Evolutionary conservation across 2,113 vertebrate species (phyloP).

Genomic region (Pogona vitticeps): DNA sequence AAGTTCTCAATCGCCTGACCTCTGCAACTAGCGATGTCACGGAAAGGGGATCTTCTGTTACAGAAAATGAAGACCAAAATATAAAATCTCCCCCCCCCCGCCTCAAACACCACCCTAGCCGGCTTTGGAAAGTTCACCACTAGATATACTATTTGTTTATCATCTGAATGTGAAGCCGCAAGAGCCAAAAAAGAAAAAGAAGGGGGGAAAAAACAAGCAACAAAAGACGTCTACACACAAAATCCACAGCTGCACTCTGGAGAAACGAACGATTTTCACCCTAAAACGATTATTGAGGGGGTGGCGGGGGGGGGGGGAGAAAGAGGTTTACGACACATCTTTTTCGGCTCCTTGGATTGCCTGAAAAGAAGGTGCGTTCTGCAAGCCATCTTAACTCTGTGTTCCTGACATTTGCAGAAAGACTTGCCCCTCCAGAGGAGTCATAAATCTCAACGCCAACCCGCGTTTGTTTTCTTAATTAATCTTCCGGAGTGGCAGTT

Average conservation of each 20-base stretch:
- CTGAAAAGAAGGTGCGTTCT: background rate
- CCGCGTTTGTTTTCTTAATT: background rate
- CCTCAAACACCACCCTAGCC: background rate
- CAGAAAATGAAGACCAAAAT: too few species aligned
- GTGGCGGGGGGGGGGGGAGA: background rate
- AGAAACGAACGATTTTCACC: background rate
- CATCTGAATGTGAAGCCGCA: conserved; percentile 28
- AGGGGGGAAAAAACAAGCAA: background rate
- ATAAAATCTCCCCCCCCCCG: background rate
- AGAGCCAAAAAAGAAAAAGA: background rate
- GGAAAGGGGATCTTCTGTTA: too few species aligned
- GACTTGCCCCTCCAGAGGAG: background rate
- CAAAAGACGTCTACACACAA: conserved; percentile 38
- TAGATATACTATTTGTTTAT: background rate
- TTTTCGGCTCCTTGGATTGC: conserved; percentile 16
- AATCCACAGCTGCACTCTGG: conserved; percentile 17
- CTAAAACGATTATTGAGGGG: background rate
- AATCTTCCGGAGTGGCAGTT: background rate
- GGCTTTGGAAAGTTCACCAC: background rate
- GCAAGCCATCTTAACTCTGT: background rate
- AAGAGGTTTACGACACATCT: background rate
- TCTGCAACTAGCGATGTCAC: too few species aligned
- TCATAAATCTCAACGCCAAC: background rate
- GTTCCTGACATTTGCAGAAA: background rate
- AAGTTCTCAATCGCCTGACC: too few species aligned